A percentile compares a stretch with the other conserved stretches of the same genome.
These are phyloP conservation scores for Zenarchopterus dispar DNA, from an alignment of 2,797 vertebrate genomes.

Conservation along the genomic window DNA sequence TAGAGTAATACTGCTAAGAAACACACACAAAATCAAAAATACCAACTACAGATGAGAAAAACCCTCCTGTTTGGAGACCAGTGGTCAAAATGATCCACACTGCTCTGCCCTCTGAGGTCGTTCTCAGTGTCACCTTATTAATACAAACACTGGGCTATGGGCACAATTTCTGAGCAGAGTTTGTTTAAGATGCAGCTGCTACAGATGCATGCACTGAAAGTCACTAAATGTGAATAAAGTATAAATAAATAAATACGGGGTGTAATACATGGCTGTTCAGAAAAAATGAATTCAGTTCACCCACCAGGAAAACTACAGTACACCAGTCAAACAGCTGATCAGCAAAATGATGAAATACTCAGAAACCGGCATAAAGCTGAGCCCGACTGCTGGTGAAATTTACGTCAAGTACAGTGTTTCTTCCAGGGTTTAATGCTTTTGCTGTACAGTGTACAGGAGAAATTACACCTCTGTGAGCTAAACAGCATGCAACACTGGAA, in stretches of 20 bases:
- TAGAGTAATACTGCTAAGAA: neutral
- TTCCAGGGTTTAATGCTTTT: constrained; percentile 26
- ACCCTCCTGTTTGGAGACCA: neutral
- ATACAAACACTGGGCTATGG: constrained; percentile 6
- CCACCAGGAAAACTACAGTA: constrained; percentile 25
- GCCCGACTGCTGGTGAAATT: constrained; percentile 32
- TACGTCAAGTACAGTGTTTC: constrained; percentile 30
- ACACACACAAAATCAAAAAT: neutral
- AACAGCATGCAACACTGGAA: constrained; percentile 8
- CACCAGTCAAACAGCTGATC: constrained; percentile 65
- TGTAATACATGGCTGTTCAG: constrained; percentile 14
- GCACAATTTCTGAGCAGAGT: constrained; percentile 11
- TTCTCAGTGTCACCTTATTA: constrained; percentile 1
- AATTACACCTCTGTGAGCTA: constrained; percentile 8
- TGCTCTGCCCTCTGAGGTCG: neutral
- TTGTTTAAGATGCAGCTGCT: constrained; percentile 10
- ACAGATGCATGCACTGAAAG: constrained; percentile 2
- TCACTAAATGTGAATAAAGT: constrained; percentile 10
- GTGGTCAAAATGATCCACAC: neutral
- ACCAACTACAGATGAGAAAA: neutral
- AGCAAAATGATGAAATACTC: constrained; percentile 73
- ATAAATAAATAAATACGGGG: constrained; percentile 18
- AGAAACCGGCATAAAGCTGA: constrained; percentile 53
- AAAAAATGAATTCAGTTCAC: constrained; percentile 32
- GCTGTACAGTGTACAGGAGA: constrained; percentile 15